Evolutionary conservation across 2,113 vertebrate genomes (phyloP), one percentile per base, ranked within the genome.

Genomic region (Seriola aureovittata): DNA sequence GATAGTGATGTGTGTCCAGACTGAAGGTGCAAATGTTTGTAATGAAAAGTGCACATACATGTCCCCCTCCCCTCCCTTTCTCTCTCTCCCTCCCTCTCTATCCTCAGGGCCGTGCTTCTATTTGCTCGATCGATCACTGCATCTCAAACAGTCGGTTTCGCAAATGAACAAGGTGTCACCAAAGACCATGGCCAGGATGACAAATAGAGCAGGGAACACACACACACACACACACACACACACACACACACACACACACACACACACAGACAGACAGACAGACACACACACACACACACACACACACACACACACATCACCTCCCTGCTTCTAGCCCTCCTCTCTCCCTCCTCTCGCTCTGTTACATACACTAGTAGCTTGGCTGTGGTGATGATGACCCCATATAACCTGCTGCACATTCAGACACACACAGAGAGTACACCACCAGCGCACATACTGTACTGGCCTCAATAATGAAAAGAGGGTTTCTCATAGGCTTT

Each of bases 111-210:
- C 80, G 40, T 44, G 67, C 84, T 80, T 85, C 71, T 90, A 58
- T 93, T 94, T 92, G 86, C 86, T 83, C 71, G 13, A 93, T 94
- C 88, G 91, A 94, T 94, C 71, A 23, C 76, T 88, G 91, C 90
- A 93, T 93, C 88, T 93, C 84, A 90, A 92, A 89, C 72, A 91
- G 85, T 86, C 65, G 70, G 83, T 91, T 91, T 92, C 65, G 84
- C 88, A 92, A 93, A 92, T 92, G 92, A 93, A 88, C 93, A 92
- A 84, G 78, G 91, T 93, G 93, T 92, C 93, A 91, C 92, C 77
- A 81, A 89, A 88, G 89, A 88, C 86, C 85, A 68, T 3, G 57
- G 84, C 64, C 40, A 8, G 80, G 86, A 87, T 91, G 92, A 93
- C 91, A 90, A 91, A 92, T 90, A 89, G 91, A 87, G 78, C 81